phyloP scores from a whole-genome alignment of 2,888 invertebrate genomes.

The Ectemnius continuus region DNA sequence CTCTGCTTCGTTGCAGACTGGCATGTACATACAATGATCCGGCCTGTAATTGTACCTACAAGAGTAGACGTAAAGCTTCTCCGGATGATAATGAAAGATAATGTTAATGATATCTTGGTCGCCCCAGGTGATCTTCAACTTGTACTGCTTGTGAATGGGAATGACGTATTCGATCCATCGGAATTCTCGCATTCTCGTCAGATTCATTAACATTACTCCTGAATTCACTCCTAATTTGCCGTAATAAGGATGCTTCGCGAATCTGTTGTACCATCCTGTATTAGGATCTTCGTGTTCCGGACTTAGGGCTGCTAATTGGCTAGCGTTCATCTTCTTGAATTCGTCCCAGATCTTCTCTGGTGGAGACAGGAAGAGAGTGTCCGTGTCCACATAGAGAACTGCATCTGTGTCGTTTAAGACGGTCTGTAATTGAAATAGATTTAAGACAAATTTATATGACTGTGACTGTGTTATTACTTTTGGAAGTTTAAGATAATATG shows the following conservation, averaged over 20 bases:
- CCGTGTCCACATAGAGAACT: slow-evolving; percentile 95
- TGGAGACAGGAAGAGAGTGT: slow-evolving; percentile 92
- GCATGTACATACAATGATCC: slow-evolving; percentile 98
- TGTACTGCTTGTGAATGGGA: slow-evolving; percentile 91
- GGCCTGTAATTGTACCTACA: slow-evolving; percentile 96
- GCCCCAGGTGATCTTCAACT: slow-evolving; percentile 95
- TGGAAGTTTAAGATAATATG: no score
- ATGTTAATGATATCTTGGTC: slow-evolving; percentile 97
- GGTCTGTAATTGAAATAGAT: slow-evolving; percentile 81
- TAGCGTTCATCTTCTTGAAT: slow-evolving; percentile 89
- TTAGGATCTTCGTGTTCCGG: slow-evolving; percentile 95
- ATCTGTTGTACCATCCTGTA: slow-evolving; percentile 96
- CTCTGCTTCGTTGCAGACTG: slow-evolving; percentile 87
- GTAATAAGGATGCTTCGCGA: slow-evolving; percentile 97
- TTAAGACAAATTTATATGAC: no score
- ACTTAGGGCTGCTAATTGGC: slow-evolving; percentile 92
- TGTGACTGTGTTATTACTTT: no score
- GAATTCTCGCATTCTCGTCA: slow-evolving; percentile 92
- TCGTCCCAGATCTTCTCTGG: slow-evolving; percentile 90
- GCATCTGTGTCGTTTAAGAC: slow-evolving; percentile 89
- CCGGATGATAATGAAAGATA: slow-evolving; percentile 91
- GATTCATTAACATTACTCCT: slow-evolving; percentile 98
- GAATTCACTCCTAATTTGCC: slow-evolving; percentile 95
- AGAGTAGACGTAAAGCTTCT: slow-evolving; percentile 87
- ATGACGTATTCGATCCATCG: slow-evolving; percentile 91